Base-by-base conservation (phyloP, 2,113 vertebrate genomes). In the Anser brachyrhynchus region DNA sequence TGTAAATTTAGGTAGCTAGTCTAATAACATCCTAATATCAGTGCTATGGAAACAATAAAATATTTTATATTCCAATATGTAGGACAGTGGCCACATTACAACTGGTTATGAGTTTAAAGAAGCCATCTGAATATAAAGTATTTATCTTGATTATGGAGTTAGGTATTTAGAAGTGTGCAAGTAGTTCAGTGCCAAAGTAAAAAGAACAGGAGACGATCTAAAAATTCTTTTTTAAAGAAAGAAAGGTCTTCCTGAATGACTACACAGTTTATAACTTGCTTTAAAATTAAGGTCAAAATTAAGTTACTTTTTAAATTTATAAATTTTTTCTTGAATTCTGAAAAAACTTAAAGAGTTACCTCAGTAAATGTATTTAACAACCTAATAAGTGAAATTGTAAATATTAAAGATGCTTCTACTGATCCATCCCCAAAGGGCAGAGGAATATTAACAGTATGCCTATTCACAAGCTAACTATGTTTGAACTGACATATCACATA, bases 141-240 rank as follows among this genome's bases (percentile, higher is more conserved):
- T 90, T 96, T 90, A 49, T 77, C 64, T 89, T 77, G 86, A 91
- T 77, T 89, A 62, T 23, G 3, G 41, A 74, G 51, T 66, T 86
- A 43, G 6, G 10, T 88, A 80, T 64, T 83, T 86, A 88, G 26
- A 76, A 90, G 90, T 21, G 8, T 69, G 7, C 55, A 61, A 79
- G n/a, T 29, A 73, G 43, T 39, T 85, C 35, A 52, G 35, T 49
- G 12, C 3, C 64, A 57, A 79, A 70, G 35, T 7, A 73, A 85
- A 94, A 93, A 54, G 19, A 78, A 44, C 9, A 75, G 13, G 44
- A 72, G 51, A 72, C 8, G 6, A 73, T 64, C 16, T 46, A 89
- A 76, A 84, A 80, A 25, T 23, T 51, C 49, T 46, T 5, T 51
- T 18, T 35, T 37, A 66, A 70, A n/a, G 61, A 66, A 52, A 13